phyloP scores from a whole-genome alignment of 2,113 vertebrate species.

The Sterrhoptilus dennistouni region DNA sequence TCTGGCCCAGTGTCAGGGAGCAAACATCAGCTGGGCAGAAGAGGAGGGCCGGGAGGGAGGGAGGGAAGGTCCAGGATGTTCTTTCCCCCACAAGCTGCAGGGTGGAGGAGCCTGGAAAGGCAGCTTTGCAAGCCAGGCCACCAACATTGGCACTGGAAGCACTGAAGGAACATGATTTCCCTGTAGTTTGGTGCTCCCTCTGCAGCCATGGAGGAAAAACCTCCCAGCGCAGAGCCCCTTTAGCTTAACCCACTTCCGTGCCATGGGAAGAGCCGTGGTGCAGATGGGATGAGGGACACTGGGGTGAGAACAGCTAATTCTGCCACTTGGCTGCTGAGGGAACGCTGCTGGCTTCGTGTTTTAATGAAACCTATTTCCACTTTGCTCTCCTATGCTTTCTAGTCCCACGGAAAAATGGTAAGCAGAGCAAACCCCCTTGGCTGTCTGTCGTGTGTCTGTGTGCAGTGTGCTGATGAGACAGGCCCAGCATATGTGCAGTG shows the following conservation, averaged over 20 bases:
- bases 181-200: background rate
- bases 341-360: background rate
- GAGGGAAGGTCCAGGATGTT: background rate
- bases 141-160: fast-evolving
- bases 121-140: background rate
- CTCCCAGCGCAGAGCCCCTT: background rate
- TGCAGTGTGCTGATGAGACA: background rate
- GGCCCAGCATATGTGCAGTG: background rate
- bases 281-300: background rate
- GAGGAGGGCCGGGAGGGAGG: background rate
- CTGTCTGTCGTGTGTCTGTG: background rate
- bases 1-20: background rate
- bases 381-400: slow-evolving; percentile 83
- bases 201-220: background rate
- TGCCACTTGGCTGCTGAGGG: slow-evolving; percentile 1
- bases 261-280: background rate
- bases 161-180: background rate
- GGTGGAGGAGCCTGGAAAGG: background rate
- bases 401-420: slow-evolving; percentile 99
- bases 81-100: fast-evolving
- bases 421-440: slow-evolving; percentile 61
- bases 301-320: background rate
- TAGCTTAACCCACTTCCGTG: background rate
- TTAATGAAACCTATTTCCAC: slow-evolving; percentile 4
- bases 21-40: background rate